These are phyloP conservation scores for Girardinichthys multiradiatus DNA, from an alignment of 2,113 vertebrate genomes.

Conservation along the genomic window DNA sequence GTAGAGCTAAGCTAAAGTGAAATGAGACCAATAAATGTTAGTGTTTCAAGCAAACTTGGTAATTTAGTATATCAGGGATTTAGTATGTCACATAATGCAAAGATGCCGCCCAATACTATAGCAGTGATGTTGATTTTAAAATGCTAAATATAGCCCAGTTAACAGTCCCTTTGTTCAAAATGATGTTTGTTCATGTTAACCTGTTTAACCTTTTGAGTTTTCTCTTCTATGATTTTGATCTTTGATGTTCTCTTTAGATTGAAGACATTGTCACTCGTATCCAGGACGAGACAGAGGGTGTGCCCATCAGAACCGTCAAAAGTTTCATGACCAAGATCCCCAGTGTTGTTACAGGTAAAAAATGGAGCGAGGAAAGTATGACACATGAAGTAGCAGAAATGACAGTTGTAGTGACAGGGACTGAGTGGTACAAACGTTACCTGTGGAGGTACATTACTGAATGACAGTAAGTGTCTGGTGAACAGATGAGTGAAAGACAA, in stretches of 20 bases:
- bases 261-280: slow-evolving; percentile 93
- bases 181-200: background rate
- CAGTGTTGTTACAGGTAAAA: slow-evolving; percentile 95
- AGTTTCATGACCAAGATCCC: slow-evolving; percentile 99
- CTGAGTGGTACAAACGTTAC: background rate
- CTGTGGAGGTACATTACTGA: slow-evolving; percentile 5
- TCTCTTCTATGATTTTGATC: background rate
- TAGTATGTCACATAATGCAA: too few species aligned
- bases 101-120: too few species aligned
- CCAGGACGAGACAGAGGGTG: slow-evolving; percentile 94
- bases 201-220: background rate
- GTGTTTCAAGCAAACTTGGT: background rate
- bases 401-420: background rate
- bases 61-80: too few species aligned
- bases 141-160: too few species aligned
- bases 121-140: too few species aligned
- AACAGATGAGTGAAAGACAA: slow-evolving; percentile 1
- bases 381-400: background rate
- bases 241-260: slow-evolving; percentile 88
- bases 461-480: slow-evolving; percentile 4
- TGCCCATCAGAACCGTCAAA: slow-evolving; percentile 97
- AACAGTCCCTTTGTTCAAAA: too few species aligned
- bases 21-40: background rate
- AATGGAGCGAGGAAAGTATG: background rate
- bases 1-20: background rate